Evolutionary conservation across 2,113 vertebrate genomes (phyloP), one percentile per base, ranked within the genome.

Genomic region (Syrmaticus mikado): DNA sequence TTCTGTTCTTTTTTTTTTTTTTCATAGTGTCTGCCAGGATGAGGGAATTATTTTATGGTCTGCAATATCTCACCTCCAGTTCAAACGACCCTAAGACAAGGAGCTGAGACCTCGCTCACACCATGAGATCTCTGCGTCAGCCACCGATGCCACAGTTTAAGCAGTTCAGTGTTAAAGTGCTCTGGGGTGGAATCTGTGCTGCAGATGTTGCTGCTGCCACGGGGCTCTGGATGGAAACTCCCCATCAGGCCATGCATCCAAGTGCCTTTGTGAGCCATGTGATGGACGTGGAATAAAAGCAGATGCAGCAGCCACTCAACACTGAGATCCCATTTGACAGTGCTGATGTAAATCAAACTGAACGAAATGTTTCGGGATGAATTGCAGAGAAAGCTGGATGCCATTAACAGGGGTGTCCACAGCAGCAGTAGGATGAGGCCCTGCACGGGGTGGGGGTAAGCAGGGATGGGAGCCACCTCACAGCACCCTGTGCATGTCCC

Each of bases 201-300:
- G 81, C 92, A 94, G 89, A 81, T 91, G 90, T 61, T 87, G 13
- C 46, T 48, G 66, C 75, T 95, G 87, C 78, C 82, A 65, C 0
- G 0, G 52, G 70, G 32, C 57, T 30, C 55, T 70, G 81, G n/a
- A 43, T 20, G 45, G 45, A 82, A 78, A 93, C 40, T 6, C 19
- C 40, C 22, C 38, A 66, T 36, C 52, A 45, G 87, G 60, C 90
- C 82, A 50, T 10, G 6, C 58, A 43, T 20, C 84, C 81, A 14
- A 32, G 43, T 10, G 58, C 62, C 48, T 87, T 78, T 76, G 88
- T 75, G 58, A 83, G 90, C 43, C 24, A 27, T 32, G 7, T 3
- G 28, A 68, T 13, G 40, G 48, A 32, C 50, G 10, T 0, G 14
- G 85, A 67, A 30, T 2, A 38, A 71, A 55, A 82, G 86, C n/a